Percentiles rank a stretch among this genome's conserved stretches.
Conservation (phyloP, 2,888 invertebrate genomes). For the Tenthredo amoena region DNA sequence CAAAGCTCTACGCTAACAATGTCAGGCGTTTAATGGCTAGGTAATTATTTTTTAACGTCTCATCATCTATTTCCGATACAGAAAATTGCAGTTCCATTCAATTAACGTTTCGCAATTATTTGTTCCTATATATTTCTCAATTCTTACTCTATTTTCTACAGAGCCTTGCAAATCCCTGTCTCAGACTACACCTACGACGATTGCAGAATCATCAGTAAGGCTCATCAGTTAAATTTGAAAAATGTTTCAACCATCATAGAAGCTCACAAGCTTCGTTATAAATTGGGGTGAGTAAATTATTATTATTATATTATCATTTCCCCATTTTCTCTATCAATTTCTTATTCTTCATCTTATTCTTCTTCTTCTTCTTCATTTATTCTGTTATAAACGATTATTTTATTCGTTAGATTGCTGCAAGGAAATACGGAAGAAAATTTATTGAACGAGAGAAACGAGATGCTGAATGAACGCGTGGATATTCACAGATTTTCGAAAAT, state of each 20-base stretch:
- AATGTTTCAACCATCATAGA: slow-evolving; percentile 87
- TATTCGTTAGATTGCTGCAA: slow-evolving; percentile 67
- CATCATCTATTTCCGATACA: no score
- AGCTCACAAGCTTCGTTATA: slow-evolving; percentile 87
- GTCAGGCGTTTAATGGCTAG: slow-evolving; percentile 95
- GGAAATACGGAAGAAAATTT: slow-evolving; percentile 75
- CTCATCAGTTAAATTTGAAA: slow-evolving; percentile 91
- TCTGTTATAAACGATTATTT: not conserved
- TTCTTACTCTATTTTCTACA: slow-evolving; percentile 75
- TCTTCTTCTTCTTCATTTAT: not conserved
- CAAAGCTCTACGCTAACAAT: slow-evolving; percentile 93
- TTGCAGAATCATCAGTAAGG: slow-evolving; percentile 90
- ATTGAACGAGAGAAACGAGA: slow-evolving; percentile 68
- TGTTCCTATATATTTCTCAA: slow-evolving; percentile 12
- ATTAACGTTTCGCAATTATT: not conserved
- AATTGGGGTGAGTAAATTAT: slow-evolving; percentile 84
- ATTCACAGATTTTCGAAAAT: slow-evolving; percentile 83
- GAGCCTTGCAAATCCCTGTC: slow-evolving; percentile 91
- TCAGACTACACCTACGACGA: slow-evolving; percentile 96
- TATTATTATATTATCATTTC: slow-evolving; percentile 23
- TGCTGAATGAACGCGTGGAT: slow-evolving; percentile 69
- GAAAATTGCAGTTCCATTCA: not conserved
- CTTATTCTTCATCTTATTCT: not conserved
- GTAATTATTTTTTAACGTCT: slow-evolving; percentile 79
- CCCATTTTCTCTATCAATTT: not conserved